Conservation (phyloP, 2,888 invertebrate genomes). For the Lycia hirtaria region DNA sequence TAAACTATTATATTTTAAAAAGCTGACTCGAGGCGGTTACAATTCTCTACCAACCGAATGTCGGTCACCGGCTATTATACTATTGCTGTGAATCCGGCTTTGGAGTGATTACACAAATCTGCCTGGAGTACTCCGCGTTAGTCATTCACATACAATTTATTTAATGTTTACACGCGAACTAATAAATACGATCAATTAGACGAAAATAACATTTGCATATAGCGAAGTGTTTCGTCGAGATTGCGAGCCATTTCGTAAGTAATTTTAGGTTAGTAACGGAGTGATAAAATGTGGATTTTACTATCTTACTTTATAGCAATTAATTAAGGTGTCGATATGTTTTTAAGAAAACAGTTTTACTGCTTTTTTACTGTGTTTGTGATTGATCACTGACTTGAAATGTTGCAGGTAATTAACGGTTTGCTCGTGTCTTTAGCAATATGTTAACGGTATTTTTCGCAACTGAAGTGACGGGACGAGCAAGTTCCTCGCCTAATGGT, state of each 20-base stretch:
- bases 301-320: conserved; percentile 51
- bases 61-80: no score
- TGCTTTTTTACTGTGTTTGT: conserved; percentile 49
- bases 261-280: conserved; percentile 54
- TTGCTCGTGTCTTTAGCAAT: conserved; percentile 5
- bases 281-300: conserved; percentile 59
- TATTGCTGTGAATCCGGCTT: no score
- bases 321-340: conserved; percentile 53
- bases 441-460: no score
- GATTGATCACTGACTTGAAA: conserved; percentile 38
- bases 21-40: no score
- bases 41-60: no score
- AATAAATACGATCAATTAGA: conserved; percentile 66
- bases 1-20: no score
- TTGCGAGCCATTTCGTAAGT: conserved; percentile 61
- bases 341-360: conserved; percentile 52
- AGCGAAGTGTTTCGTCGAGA: conserved; percentile 62
- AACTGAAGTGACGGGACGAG: no score
- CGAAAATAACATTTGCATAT: conserved; percentile 68
- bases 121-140: conserved; percentile 59
- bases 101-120: conserved; percentile 57
- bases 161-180: conserved; percentile 75
- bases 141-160: conserved; percentile 69
- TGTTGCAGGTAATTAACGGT: conserved; percentile 24
- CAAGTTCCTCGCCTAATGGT: no score